Base-by-base conservation (phyloP, 92 coral and sea anemone species). In the Isaurus tuberculatus region DNA sequence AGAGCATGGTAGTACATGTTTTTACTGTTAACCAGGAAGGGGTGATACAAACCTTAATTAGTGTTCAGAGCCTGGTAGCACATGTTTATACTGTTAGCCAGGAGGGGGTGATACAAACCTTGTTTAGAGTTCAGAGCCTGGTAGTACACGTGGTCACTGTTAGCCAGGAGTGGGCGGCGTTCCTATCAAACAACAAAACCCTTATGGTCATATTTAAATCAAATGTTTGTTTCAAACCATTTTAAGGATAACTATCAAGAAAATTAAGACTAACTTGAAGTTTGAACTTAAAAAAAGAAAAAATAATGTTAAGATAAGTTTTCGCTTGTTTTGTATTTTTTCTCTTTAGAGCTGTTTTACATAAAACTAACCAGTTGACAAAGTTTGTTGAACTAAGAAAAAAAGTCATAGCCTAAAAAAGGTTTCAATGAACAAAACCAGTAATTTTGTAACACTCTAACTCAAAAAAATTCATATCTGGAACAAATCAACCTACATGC, bases 31-130 rank as follows among this genome's bases (percentile, higher is more conserved):
- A 6, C 0, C 46, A 6, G 25, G 25, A 14, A 22, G 17, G 19
- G 0, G n/a, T 22, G 19, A 20, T 22, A 58, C 69, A 36, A 60
- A 77, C 82, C 82, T 58, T 77, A 33, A 33, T 40, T 77, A 3
- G 70, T 58, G 36, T 31, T 67, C 14, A 77, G 33, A 32, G 82
- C 70, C 68, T 77, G 82, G 82, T 77, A 77, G 82, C 22, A 15
- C 22, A 19, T 2, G 4, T 51, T 19, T 2, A 16, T 51, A 51
- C 20, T 19, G 8, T 6, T 8, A 55, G 63, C 63, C 1, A 34
- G 25, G 25, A 14, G 42, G 17, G 19, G 0, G n/a, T 22, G 19
- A 20, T 22, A 58, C 69, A 36, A 60, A 77, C 82, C 82, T 58
- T 77, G 53, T 58, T 40, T 77, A 3, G 70, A 33, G 36, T 31